Conservation (phyloP, 2,113 vertebrate species). For the Sinocyclocheilus rhinocerous region DNA sequence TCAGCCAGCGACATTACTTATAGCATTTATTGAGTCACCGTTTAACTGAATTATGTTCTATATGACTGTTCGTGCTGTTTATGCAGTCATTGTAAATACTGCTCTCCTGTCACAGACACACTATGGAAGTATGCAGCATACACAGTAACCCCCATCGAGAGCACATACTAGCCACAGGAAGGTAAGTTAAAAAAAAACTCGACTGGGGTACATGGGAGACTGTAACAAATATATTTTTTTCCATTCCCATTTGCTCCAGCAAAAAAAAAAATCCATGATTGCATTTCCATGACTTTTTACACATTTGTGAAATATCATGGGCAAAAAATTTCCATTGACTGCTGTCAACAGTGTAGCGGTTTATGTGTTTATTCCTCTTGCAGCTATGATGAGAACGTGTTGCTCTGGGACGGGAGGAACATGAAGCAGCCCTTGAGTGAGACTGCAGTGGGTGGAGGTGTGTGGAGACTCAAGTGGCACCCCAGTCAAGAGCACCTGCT, state of each 20-base stretch:
- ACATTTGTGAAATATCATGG: background rate
- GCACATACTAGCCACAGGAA: constrained; percentile 89
- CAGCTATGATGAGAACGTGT: constrained; percentile 91
- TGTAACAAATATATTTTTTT: background rate
- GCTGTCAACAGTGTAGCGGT: too few species aligned
- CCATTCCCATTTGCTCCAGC: background rate
- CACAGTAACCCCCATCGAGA: constrained; percentile 87
- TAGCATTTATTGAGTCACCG: background rate
- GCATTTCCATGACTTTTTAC: background rate
- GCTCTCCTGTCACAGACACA: constrained; percentile 77
- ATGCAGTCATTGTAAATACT: background rate
- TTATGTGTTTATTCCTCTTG: background rate
- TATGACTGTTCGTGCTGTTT: background rate
- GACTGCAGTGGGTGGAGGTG: constrained; percentile 80
- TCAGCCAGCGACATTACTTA: background rate
- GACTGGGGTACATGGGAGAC: background rate
- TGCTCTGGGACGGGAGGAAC: constrained; percentile 90
- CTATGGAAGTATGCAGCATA: constrained; percentile 95
- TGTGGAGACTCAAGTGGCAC: constrained; percentile 97
- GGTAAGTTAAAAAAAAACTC: constrained; percentile 70
- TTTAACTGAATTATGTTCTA: background rate
- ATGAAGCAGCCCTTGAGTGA: constrained; percentile 84
- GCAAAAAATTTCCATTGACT: background rate
- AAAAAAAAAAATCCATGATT: background rate
- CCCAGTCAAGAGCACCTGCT: constrained; percentile 81